Conservation (phyloP, 2,797 vertebrate species). For the Gadopsis marmoratus region DNA sequence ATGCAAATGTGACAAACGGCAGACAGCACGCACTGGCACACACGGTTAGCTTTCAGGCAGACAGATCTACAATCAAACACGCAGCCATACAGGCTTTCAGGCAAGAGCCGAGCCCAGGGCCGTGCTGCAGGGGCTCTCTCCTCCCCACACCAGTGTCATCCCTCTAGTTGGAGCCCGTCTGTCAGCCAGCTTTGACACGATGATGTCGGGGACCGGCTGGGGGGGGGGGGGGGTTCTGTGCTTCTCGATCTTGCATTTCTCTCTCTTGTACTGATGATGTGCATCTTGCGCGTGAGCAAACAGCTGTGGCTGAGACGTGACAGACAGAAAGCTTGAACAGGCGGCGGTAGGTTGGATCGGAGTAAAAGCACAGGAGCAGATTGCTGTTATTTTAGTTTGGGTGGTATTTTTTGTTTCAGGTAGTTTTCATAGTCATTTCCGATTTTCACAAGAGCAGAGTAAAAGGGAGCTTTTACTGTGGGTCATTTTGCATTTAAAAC, state of each 20-base stretch:
- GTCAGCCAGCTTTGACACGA: conserved; percentile 77
- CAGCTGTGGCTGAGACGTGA: conserved; percentile 12
- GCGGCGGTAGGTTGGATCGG: neutral
- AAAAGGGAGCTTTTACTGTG: neutral
- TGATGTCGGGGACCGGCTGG: conserved; percentile 48
- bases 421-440: conserved; percentile 19
- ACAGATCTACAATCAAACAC: conserved; percentile 58
- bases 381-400: neutral
- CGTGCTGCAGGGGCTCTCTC: conserved; percentile 55
- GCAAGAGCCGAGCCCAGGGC: conserved; percentile 60
- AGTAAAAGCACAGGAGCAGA: neutral
- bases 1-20: conserved; percentile 55
- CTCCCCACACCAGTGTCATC: conserved; percentile 79
- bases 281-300: conserved; percentile 19
- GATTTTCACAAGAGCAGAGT: conserved; percentile 4
- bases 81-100: conserved; percentile 40
- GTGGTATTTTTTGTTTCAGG: neutral
- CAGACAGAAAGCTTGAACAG: conserved; percentile 1
- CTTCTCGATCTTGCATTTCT: neutral
- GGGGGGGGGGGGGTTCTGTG: neutral
- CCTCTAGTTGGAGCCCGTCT: conserved; percentile 78
- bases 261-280: conserved; percentile 46
- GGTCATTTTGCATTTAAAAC: neutral
- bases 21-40: conserved; percentile 21
- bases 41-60: conserved; percentile 53